Conservation (phyloP, 1,140 invertebrate genomes). For the Magallana ariakensis region DNA sequence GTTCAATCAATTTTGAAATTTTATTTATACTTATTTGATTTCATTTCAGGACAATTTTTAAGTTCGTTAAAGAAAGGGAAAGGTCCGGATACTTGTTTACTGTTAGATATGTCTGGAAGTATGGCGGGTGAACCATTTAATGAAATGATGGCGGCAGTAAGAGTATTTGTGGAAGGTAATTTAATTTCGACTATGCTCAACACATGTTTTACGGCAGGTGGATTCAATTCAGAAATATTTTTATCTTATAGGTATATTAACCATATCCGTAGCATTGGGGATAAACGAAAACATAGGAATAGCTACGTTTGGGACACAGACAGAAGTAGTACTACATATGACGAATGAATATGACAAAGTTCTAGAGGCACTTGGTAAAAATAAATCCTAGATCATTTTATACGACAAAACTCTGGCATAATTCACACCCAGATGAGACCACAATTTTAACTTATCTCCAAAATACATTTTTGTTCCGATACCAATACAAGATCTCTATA, state of each 20-base stretch:
- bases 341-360: constrained; percentile 29
- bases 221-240: no score
- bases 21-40: not conserved
- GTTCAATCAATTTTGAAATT: no score
- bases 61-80: not conserved
- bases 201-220: no score
- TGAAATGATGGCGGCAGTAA: constrained; percentile 40
- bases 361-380: not conserved
- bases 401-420: no score
- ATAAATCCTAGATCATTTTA: no score
- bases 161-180: constrained; percentile 33
- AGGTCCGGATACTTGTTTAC: constrained; percentile 30
- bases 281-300: constrained; percentile 37
- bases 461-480: no score
- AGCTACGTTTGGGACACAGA: constrained; percentile 17
- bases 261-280: not conserved
- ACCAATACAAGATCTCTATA: no score
- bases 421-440: no score
- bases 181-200: no score
- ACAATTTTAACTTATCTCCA: no score
- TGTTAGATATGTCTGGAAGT: constrained; percentile 46
- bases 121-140: constrained; percentile 46
- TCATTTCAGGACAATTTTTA: not conserved
- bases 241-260: not conserved
- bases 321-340: constrained; percentile 33